These are phyloP conservation scores for Bos taurus DNA, from an alignment of 2,113 vertebrate genomes.

Conservation along the genomic window ARS-UCD2.0 NC_037357.1:98840501-98841000, in stretches of 20 bases:
- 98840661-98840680: not conserved
- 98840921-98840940: not conserved
- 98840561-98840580: not conserved
- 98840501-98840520: not conserved
- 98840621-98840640: not conserved
- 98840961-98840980: not conserved
- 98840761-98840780: not conserved
- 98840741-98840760: not conserved
- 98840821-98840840: not conserved
- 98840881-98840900: not conserved
- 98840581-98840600: not conserved
- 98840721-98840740: not conserved
- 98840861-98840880: not conserved
- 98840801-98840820: not conserved
- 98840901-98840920: not conserved
- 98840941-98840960: not conserved
- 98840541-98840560: not conserved
- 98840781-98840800: constrained; percentile 16
- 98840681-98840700: not conserved
- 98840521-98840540: not conserved
- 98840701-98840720: not conserved
- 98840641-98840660: not conserved
- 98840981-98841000: not conserved
- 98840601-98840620: not conserved
- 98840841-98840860: not conserved